Conservation (phyloP, 2,888 invertebrate species). For the Rapana venosa region DNA sequence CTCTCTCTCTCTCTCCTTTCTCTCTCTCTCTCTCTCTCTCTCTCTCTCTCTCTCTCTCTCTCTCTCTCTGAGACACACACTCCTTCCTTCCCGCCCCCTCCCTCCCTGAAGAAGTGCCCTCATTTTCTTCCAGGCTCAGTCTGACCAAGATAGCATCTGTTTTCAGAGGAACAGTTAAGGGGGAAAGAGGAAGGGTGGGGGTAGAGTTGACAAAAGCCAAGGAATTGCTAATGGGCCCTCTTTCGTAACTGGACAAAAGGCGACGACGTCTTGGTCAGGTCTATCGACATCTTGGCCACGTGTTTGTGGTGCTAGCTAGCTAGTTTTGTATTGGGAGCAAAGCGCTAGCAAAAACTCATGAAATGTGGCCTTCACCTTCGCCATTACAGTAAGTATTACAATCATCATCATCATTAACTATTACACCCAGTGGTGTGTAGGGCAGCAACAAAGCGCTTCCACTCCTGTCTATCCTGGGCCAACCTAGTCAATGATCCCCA, state of each 20-base stretch:
- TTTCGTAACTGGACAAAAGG: neutral
- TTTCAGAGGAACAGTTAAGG: neutral
- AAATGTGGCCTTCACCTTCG: too few relatives aligned
- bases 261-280: neutral
- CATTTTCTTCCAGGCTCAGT: neutral
- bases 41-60: neutral
- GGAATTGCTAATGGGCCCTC: too few relatives aligned
- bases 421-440: neutral
- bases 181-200: too few relatives aligned
- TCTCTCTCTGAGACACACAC: neutral
- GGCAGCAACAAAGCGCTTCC: neutral
- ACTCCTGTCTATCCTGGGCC: neutral
- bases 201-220: too few relatives aligned
- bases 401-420: neutral
- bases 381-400: too few relatives aligned
- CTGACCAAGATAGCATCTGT: neutral
- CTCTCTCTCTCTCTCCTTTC: too few relatives aligned
- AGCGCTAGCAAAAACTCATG: too few relatives aligned
- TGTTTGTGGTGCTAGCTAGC: too few relatives aligned
- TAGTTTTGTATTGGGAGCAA: too few relatives aligned
- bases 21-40: neutral
- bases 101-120: neutral
- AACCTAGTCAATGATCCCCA: too few relatives aligned
- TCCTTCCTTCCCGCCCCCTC: neutral
- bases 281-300: neutral